Conservation (phyloP, 2,888 invertebrate species). For the Pollenia griseotomentosa region DNA sequence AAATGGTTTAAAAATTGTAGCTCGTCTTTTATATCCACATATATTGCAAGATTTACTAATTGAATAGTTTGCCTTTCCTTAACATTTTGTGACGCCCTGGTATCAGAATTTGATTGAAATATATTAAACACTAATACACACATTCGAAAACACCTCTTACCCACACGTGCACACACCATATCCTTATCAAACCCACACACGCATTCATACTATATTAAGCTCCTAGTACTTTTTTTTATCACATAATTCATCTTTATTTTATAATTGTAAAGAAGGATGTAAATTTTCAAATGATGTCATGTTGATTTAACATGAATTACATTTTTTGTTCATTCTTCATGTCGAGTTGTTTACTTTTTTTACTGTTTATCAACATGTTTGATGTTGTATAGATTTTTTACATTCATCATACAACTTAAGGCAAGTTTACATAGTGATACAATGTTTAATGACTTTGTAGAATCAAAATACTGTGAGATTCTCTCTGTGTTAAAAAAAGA, state of each 20-base stretch:
- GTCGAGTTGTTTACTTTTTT: conserved; percentile 6
- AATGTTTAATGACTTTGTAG: too few species aligned
- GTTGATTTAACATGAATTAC: conserved; percentile 72
- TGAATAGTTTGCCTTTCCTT: neutral
- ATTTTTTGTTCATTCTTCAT: conserved; percentile 28
- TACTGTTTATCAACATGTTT: conserved; percentile 15
- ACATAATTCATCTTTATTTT: conserved; percentile 15
- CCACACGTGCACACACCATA: neutral
- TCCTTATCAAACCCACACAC: neutral
- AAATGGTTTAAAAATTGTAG: too few species aligned
- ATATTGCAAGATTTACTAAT: too few species aligned
- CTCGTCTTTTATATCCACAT: too few species aligned
- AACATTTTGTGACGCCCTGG: conserved; percentile 19
- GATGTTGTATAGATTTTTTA: conserved; percentile 40
- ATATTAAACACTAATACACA: neutral
- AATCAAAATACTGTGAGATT: too few species aligned
- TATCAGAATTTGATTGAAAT: conserved; percentile 30
- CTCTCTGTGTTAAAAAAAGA: too few species aligned
- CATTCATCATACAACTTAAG: conserved; percentile 10
- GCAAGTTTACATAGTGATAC: too few species aligned
- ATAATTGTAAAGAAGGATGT: conserved; percentile 37
- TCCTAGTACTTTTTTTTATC: neutral
- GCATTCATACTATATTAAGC: neutral
- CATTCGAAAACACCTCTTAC: neutral
- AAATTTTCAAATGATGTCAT: conserved; percentile 68